These are phyloP conservation scores for Phodopus roborovskii DNA, from an alignment of 2,113 vertebrate species.

Conservation along the genomic window DNA sequence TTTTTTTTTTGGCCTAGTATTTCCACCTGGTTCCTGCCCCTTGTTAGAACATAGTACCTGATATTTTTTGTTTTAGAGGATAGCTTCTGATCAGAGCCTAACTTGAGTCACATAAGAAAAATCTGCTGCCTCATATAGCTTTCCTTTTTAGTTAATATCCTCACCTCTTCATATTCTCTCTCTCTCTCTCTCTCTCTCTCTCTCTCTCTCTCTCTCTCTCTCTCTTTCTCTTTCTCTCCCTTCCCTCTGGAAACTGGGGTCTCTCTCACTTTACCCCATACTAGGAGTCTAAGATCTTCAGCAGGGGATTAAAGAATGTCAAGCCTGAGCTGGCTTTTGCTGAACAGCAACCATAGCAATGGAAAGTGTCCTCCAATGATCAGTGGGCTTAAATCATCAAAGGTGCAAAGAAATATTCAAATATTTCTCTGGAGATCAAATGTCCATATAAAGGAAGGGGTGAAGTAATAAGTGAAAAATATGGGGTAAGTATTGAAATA, in stretches of 20 bases:
- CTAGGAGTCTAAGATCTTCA: not conserved
- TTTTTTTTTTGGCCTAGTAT: not conserved
- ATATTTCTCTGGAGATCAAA: not conserved
- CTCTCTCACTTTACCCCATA: not conserved
- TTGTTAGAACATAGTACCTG: not conserved
- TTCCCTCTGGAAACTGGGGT: no score
- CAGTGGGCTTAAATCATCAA: not conserved
- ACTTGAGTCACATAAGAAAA: not conserved
- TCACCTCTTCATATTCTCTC: not conserved
- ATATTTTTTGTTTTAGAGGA: not conserved
- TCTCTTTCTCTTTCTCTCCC: not conserved
- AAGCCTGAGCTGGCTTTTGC: not conserved
- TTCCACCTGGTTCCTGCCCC: not conserved
- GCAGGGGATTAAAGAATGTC: not conserved
- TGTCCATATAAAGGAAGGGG: not conserved
- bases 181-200: not conserved
- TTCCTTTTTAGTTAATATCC: not conserved
- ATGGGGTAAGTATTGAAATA: not conserved
- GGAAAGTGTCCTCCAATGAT: not conserved
- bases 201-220: not conserved
- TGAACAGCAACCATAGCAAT: slow-evolving; percentile 20
- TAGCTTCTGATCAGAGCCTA: not conserved
- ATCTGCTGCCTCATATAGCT: not conserved
- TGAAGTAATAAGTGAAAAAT: not conserved
- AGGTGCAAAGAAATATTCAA: not conserved